Conservation (phyloP, 2,888 invertebrate genomes). For the Cremastinae sp. region DNA sequence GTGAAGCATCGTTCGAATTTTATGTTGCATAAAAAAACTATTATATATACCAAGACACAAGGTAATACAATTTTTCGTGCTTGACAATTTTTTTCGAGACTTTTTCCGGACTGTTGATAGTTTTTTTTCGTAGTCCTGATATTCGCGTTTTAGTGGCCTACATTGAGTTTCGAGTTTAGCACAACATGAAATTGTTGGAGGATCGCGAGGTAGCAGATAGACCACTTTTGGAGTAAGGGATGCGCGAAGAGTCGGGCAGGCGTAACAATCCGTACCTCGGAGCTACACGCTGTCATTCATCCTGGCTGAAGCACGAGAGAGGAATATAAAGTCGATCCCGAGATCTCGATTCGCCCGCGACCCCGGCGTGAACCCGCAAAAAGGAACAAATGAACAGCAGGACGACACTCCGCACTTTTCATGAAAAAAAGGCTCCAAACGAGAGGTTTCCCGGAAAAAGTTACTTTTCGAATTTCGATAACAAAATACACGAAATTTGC, state of each 20-base stretch:
- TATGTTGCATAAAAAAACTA: too few relatives aligned
- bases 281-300: constrained; percentile 16
- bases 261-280: constrained; percentile 25
- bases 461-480: too few relatives aligned
- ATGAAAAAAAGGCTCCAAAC: too few relatives aligned
- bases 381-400: not conserved
- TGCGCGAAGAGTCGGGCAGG: constrained; percentile 48
- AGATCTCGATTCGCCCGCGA: not conserved
- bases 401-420: not conserved
- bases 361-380: not conserved
- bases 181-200: constrained; percentile 17
- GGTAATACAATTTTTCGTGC: too few relatives aligned
- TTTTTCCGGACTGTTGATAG: too few relatives aligned
- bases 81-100: too few relatives aligned
- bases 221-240: constrained; percentile 41
- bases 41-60: too few relatives aligned
- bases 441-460: too few relatives aligned
- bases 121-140: too few relatives aligned
- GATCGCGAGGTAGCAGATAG: constrained; percentile 10
- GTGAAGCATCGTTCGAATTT: too few relatives aligned
- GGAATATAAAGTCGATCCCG: constrained; percentile 38
- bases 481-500: too few relatives aligned
- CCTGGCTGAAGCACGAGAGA: constrained; percentile 24
- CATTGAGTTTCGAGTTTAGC: constrained; percentile 5
- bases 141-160: too few relatives aligned